phyloP scores from a whole-genome alignment of 2,888 invertebrate genomes.

The Tolmerus cingulatus region DNA sequence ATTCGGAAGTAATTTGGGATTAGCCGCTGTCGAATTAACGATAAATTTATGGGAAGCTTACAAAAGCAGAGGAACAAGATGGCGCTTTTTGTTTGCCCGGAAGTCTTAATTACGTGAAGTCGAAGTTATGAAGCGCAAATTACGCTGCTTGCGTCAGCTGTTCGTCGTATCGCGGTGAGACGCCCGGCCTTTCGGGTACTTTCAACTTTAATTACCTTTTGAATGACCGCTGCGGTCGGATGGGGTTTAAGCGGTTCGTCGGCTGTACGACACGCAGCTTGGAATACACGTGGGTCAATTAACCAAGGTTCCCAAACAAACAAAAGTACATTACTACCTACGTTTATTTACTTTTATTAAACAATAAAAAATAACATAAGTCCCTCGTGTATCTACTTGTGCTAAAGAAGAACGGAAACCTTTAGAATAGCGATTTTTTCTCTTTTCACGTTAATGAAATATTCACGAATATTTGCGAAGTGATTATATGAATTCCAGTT shows the following conservation, averaged over 20 bases:
- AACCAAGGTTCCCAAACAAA: too few species aligned
- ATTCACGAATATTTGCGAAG: too few species aligned
- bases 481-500: too few species aligned
- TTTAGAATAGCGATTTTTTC: too few species aligned
- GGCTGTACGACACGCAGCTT: background rate
- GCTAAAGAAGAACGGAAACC: too few species aligned
- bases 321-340: too few species aligned
- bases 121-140: background rate
- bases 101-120: background rate
- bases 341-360: too few species aligned
- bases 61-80: background rate
- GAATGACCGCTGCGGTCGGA: background rate
- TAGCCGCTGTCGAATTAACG: background rate
- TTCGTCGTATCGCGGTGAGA: background rate
- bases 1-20: background rate
- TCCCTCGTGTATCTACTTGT: too few species aligned
- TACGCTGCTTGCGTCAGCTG: background rate
- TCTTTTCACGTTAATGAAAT: too few species aligned
- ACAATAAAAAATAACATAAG: too few species aligned
- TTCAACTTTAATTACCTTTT: conserved; percentile 12
- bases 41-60: background rate
- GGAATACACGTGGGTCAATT: background rate
- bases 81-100: background rate
- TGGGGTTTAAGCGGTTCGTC: background rate
- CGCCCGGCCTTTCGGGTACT: background rate